Percentiles rank a stretch among this genome's conserved stretches.
These are phyloP conservation scores for Nebria brevicollis DNA, from an alignment of 2,888 invertebrate species.

Conservation along the genomic window DNA sequence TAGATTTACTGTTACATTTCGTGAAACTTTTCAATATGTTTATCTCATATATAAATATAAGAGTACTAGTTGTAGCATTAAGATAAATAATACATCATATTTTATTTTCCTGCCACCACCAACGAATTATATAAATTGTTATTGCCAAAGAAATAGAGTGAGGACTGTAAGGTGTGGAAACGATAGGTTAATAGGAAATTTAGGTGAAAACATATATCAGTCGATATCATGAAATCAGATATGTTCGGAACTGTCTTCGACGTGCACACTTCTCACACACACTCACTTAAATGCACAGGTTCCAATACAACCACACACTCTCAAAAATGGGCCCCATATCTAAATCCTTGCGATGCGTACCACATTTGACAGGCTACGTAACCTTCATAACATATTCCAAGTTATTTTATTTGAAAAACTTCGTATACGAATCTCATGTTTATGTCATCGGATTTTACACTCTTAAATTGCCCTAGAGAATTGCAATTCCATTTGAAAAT, in stretches of 20 bases:
- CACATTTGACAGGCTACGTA: slow-evolving; percentile 39
- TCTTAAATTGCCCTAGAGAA: slow-evolving; percentile 47
- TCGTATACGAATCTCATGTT: slow-evolving; percentile 47
- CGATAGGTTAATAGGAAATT: neutral
- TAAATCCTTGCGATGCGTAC: slow-evolving; percentile 20
- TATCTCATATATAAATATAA: too few species aligned
- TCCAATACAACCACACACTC: neutral
- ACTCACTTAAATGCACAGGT: neutral
- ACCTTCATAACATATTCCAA: slow-evolving; percentile 47
- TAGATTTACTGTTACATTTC: too few species aligned
- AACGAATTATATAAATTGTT: neutral
- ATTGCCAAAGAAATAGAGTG: neutral
- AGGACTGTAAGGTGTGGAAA: neutral
- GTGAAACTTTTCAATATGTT: too few species aligned
- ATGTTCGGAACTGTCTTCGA: neutral
- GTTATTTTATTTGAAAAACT: slow-evolving; percentile 47
- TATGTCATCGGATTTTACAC: slow-evolving; percentile 46
- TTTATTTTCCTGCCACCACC: neutral
- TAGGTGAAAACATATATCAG: neutral
- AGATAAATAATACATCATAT: neutral
- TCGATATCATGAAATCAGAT: slow-evolving; percentile 15
- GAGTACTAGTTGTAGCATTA: neutral
- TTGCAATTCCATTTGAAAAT: slow-evolving; percentile 41
- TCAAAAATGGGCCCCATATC: neutral
- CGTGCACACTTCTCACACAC: neutral